Percentiles rank a stretch among this genome's conserved stretches.
Conservation (phyloP, 2,797 vertebrate species). For the Benthosema pterotum region DNA sequence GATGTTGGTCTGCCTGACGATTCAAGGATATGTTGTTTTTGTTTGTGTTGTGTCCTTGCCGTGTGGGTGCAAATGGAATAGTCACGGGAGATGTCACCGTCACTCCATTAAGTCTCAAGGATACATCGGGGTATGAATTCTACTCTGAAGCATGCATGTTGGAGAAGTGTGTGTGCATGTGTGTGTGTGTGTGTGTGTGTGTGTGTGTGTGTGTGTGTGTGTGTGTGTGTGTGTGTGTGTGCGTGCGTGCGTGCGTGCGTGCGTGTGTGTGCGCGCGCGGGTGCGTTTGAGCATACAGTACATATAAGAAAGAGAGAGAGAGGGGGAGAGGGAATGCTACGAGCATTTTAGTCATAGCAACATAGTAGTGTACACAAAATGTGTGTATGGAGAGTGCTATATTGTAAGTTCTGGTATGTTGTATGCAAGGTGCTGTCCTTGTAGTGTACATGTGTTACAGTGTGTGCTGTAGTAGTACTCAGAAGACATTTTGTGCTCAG, state of each 20-base stretch:
- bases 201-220: conserved; percentile 13
- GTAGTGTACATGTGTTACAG: too few relatives aligned
- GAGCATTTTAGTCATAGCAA: too few relatives aligned
- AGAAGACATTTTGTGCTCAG: too few relatives aligned
- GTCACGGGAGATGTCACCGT: conserved; percentile 58
- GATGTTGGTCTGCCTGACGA: conserved; percentile 31
- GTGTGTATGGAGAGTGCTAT: too few relatives aligned
- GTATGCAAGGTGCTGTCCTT: too few relatives aligned
- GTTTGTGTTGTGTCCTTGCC: conserved; percentile 57
- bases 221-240: neutral
- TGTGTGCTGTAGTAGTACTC: too few relatives aligned
- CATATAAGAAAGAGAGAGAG: neutral
- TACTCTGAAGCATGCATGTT: conserved; percentile 15
- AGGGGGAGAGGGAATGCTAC: too few relatives aligned
- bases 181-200: conserved; percentile 9
- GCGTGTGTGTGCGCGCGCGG: conserved; percentile 1
- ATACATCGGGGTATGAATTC: conserved; percentile 52
- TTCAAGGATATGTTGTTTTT: conserved; percentile 62
- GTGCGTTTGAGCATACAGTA: too few relatives aligned
- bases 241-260: neutral
- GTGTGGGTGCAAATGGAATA: conserved; percentile 38
- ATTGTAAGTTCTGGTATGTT: too few relatives aligned
- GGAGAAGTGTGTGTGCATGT: neutral
- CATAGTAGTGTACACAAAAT: too few relatives aligned
- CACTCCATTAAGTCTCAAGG: conserved; percentile 66